Base-by-base conservation (phyloP, 2,113 vertebrate species). In the Cephalopterus ornatus region DNA sequence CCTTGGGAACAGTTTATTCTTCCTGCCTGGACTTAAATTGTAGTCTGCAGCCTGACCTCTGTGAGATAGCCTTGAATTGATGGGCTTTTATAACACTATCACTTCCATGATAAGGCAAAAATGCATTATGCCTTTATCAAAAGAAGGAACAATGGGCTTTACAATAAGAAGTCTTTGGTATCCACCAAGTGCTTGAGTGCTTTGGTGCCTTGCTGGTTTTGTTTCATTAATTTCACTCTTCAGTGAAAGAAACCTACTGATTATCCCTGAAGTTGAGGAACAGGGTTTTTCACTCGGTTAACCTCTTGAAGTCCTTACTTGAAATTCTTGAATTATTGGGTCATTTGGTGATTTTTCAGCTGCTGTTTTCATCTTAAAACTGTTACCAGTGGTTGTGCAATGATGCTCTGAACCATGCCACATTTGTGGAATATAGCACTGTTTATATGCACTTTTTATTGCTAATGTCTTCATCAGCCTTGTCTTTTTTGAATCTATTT, bases 1-100 rank as follows among this genome's bases (percentile, higher is more conserved):
- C 83, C 37, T 83, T 87, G 92, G 88, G 95, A 96, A 17, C 83
- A 86, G 91, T 93, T 94, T 92, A 74, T 95, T 59, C 83, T 91
- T 94, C 79, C 86, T 92, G 68, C 47, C 61, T 86, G 42, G 59
- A 41, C 76, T 92, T 85, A 92, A 95, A 94, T 91, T 96, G 72
- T 83, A 81, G 84, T 71, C 85, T 76, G 81, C 84, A 89, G 39
- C 56, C 46, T 87, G 70, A 92, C 91, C 78, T 94, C 67, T 82
- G 44, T 30, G 22, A 58, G 73, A 92, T 56, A 93, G 84, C 47
- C 74, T 93, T 67, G 85, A 94, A 79, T 65, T 91, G 75, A 96
- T 85, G 50, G 81, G 30, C 91, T 85, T 95, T 76, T 95, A 78
- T 96, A 88, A 95, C 1, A 8, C 88, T 94, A 72, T 85, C 84